phyloP scores from a whole-genome alignment of 2,113 vertebrate genomes.

The Psilopsiagon aymara region DNA sequence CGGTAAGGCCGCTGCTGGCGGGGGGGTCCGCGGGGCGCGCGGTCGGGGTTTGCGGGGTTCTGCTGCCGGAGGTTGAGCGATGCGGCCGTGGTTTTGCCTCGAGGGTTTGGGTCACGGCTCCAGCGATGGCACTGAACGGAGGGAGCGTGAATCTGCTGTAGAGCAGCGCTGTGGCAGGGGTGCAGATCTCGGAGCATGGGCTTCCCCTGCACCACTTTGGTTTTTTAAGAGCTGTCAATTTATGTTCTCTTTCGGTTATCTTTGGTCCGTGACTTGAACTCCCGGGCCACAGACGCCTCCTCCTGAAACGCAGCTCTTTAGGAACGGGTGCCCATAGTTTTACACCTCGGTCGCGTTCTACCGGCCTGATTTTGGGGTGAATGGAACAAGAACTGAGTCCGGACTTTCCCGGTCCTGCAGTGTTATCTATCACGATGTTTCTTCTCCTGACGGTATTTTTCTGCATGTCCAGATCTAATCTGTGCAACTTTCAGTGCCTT shows the following conservation, averaged over 20 bases:
- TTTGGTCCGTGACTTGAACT: background rate
- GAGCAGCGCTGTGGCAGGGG: too few relatives aligned
- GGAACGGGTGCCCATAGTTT: background rate
- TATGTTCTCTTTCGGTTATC: background rate
- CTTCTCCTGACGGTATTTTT: background rate
- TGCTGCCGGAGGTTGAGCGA: background rate
- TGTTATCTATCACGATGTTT: background rate
- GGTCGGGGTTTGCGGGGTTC: background rate
- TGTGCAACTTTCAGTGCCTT: background rate
- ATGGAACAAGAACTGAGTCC: background rate
- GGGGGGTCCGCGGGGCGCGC: background rate
- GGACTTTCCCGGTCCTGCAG: background rate
- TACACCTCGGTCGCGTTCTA: background rate
- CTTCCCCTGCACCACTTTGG: background rate
- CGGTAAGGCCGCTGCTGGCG: background rate
- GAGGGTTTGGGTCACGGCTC: background rate
- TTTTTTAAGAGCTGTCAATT: background rate
- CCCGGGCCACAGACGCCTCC: background rate
- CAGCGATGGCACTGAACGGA: background rate
- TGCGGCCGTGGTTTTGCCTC: background rate
- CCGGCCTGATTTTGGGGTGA: background rate
- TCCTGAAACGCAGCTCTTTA: background rate
- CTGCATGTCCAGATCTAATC: background rate
- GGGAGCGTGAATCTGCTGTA: accelerated
- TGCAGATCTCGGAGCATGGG: background rate